Conservation (phyloP, 2,797 vertebrate species). For the Bradypodion pumilum region DNA sequence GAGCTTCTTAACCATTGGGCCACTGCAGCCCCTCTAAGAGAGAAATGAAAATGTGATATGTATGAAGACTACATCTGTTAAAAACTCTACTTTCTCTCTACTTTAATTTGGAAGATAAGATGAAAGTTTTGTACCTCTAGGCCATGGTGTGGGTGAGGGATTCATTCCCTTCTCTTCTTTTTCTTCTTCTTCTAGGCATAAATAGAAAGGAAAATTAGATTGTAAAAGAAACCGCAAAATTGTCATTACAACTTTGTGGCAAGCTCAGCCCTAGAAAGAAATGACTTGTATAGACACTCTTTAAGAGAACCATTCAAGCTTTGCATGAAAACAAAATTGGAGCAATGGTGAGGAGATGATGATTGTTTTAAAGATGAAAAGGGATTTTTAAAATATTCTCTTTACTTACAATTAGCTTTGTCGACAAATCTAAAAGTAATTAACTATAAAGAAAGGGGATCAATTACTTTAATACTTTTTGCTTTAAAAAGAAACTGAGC, state of each 20-base stretch:
- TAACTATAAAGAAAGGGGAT: constrained; percentile 64
- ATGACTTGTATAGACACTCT: not conserved
- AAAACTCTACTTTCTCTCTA: not conserved
- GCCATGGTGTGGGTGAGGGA: not conserved
- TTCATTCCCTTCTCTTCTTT: not conserved
- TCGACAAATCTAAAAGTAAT: constrained; percentile 66
- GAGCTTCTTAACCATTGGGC: too few species aligned
- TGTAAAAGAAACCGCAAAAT: not conserved
- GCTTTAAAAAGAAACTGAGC: constrained; percentile 11
- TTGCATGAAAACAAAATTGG: not conserved
- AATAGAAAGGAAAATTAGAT: not conserved
- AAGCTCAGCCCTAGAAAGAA: not conserved
- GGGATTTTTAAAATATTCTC: constrained; percentile 56
- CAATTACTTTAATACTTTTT: constrained; percentile 62
- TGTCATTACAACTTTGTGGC: not conserved
- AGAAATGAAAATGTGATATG: not conserved
- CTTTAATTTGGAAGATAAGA: not conserved
- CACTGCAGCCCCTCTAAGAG: too few species aligned
- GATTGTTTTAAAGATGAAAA: constrained; percentile 38
- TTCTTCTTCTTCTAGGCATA: not conserved
- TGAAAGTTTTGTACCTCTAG: not conserved
- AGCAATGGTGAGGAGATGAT: not conserved
- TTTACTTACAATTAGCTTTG: constrained; percentile 55
- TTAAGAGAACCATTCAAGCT: not conserved
- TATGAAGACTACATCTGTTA: too few species aligned